phyloP scores from a whole-genome alignment of 2,113 vertebrate species.

The Hucho hucho region DNA sequence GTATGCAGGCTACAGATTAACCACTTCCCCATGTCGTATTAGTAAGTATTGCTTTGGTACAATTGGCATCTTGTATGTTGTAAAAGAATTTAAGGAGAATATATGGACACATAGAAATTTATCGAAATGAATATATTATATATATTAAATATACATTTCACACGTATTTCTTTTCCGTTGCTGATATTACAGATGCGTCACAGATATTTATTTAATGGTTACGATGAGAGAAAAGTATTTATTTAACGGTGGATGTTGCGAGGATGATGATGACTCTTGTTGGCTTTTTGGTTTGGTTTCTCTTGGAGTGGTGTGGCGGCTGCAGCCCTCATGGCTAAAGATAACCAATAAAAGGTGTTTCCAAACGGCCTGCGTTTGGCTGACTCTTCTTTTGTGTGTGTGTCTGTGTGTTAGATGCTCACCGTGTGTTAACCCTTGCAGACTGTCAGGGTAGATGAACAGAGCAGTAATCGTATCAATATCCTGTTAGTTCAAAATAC shows the following conservation, averaged over 20 bases:
- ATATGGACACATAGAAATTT: constrained; percentile 71
- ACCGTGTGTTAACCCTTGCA: background rate
- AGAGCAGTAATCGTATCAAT: background rate
- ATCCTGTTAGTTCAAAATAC: background rate
- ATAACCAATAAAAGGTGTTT: constrained; percentile 72
- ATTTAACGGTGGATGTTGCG: constrained; percentile 63
- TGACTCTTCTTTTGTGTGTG: background rate
- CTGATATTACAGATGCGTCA: constrained; percentile 59
- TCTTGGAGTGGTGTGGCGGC: constrained; percentile 61
- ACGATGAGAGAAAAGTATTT: constrained; percentile 65
- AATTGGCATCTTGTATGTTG: constrained; percentile 74
- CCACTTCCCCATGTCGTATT: constrained; percentile 58
- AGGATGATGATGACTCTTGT: constrained; percentile 48
- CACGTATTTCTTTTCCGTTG: constrained; percentile 63
- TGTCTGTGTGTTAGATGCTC: background rate
- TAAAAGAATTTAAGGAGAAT: constrained; percentile 71
- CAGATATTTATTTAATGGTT: constrained; percentile 74
- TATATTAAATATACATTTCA: constrained; percentile 69
- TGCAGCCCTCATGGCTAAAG: constrained; percentile 60
- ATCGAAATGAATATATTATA: constrained; percentile 74
- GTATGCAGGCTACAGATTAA: constrained; percentile 41
- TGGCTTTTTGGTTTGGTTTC: constrained; percentile 50
- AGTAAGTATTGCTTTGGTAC: constrained; percentile 72
- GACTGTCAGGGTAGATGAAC: background rate
- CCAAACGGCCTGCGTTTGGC: constrained; percentile 36